phyloP scores from a whole-genome alignment of 2,888 invertebrate species.

The Myathropa florea region DNA sequence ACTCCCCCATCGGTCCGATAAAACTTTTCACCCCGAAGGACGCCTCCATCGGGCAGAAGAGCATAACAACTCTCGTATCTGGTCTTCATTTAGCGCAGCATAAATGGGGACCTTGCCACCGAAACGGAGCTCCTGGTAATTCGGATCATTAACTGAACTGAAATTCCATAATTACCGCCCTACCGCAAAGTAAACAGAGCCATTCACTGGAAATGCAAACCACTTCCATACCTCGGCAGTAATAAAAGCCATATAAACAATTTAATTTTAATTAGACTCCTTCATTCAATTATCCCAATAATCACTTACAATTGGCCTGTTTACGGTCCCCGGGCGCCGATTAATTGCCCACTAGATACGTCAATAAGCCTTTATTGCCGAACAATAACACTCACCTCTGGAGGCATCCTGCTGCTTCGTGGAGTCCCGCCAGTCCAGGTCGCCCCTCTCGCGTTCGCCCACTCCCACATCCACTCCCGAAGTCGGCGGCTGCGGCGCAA shows the following conservation, averaged over 20 bases:
- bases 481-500: not conserved
- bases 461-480: not conserved
- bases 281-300: constrained; percentile 40
- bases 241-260: not conserved
- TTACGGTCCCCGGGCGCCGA: not conserved
- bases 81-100: no score
- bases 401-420: constrained; percentile 3
- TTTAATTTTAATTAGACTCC: constrained; percentile 38
- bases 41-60: no score
- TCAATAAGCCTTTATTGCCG: constrained; percentile 17
- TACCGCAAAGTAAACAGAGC: not conserved
- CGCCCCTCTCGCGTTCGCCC: not conserved
- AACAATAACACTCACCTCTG: constrained; percentile 41
- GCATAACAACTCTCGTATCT: no score
- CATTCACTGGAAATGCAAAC: not conserved
- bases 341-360: constrained; percentile 3
- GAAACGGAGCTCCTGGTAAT: no score
- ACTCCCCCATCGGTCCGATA: not conserved
- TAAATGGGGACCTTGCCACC: no score
- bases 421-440: not conserved
- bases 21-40: not conserved
- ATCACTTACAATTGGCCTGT: constrained; percentile 42
- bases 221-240: not conserved
- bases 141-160: not conserved
- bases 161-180: not conserved